Percentiles rank a stretch among this genome's conserved stretches.
Conservation (phyloP, 2,888 invertebrate species). For the Eupeodes latifasciatus region DNA sequence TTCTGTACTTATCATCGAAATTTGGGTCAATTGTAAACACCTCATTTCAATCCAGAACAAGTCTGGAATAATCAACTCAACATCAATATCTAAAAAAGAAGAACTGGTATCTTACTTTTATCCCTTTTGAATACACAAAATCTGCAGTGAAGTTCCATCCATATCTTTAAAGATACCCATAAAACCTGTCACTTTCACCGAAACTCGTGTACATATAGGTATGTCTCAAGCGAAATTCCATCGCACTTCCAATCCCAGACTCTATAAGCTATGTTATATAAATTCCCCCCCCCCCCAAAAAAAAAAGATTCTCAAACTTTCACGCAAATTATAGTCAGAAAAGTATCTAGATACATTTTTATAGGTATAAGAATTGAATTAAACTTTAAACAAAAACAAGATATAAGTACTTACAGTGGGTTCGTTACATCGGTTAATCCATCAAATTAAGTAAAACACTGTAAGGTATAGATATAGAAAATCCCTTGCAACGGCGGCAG, state of each 20-base stretch:
- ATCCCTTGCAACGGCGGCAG: constrained; percentile 39
- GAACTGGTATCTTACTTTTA: neutral
- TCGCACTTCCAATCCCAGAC: neutral
- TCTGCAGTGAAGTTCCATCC: no score
- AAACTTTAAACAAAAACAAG: neutral
- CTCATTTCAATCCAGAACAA: neutral
- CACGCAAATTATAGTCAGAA: neutral
- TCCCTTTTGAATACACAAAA: constrained; percentile 3
- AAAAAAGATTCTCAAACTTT: constrained; percentile 53
- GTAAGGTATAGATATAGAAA: constrained; percentile 5
- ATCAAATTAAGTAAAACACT: constrained; percentile 43
- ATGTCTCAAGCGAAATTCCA: constrained; percentile 38
- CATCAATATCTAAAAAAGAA: neutral
- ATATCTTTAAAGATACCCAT: neutral
- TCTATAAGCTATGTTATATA: constrained; percentile 3
- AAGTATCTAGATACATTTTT: neutral
- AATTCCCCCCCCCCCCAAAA: neutral
- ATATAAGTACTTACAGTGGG: constrained; percentile 23
- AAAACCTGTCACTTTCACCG: constrained; percentile 57
- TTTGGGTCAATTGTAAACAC: neutral
- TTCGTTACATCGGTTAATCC: constrained; percentile 50
- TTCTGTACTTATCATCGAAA: neutral
- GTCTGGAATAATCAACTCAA: neutral
- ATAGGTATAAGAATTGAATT: neutral
- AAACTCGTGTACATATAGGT: constrained; percentile 9